These are phyloP conservation scores for Rhyzopertha dominica DNA, from an alignment of 1,140 invertebrate genomes.

Conservation along the genomic window DNA sequence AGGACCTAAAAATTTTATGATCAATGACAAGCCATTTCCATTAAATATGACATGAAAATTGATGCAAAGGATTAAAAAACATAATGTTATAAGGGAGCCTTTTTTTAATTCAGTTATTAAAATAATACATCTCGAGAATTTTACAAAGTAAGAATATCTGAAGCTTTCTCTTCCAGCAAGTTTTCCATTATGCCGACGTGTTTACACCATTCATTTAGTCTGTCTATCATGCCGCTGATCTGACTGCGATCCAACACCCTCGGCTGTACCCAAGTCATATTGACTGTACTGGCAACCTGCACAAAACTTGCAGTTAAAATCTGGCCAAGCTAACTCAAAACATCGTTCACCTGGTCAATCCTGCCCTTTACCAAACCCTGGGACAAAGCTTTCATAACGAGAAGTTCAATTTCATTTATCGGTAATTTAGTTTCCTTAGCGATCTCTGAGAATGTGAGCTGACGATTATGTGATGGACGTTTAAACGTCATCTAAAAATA, in stretches of 20 bases:
- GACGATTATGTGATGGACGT: conserved; percentile 63
- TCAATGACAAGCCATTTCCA: no score
- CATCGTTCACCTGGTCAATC: conserved; percentile 95
- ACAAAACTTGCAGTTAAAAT: conserved; percentile 47
- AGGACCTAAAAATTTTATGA: no score
- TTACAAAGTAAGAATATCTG: conserved; percentile 76
- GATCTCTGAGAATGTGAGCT: conserved; percentile 89
- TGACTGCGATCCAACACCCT: conserved; percentile 75
- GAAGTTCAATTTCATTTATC: conserved; percentile 82
- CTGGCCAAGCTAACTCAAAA: conserved; percentile 49
- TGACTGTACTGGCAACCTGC: conserved; percentile 55
- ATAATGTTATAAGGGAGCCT: no score
- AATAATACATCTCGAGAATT: no score
- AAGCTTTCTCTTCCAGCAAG: conserved; percentile 73
- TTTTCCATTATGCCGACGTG: conserved; percentile 78
- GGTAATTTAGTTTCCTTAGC: conserved; percentile 77
- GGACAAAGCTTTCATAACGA: conserved; percentile 98
- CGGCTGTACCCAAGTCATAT: conserved; percentile 88
- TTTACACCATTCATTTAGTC: conserved; percentile 74
- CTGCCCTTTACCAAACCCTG: conserved; percentile 88
- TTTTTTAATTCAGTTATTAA: no score
- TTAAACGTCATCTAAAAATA: conserved; percentile 66
- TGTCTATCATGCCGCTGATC: conserved; percentile 73
- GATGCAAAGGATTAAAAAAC: no score
- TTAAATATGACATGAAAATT: no score